Evolutionary conservation across 2,113 vertebrate genomes (phyloP), one percentile per base, ranked within the genome.

Genomic region (Microtus richardsoni): DNA sequence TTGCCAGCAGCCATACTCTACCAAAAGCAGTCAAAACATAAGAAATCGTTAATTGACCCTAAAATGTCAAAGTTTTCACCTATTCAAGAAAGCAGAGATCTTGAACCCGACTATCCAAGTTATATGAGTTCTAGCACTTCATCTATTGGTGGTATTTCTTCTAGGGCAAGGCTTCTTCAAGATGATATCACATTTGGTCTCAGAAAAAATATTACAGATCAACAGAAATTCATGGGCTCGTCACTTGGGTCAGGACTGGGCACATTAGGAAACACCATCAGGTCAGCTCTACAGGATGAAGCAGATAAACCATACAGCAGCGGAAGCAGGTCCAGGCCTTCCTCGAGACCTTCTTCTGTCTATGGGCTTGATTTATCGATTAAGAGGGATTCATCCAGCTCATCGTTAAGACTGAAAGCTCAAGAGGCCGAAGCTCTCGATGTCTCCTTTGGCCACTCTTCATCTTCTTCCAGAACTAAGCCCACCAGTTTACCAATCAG

Each of bases 141-240:
- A n/a, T 99, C 99, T 86, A 98, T 99, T 89, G 99, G 99, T 70
- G 99, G 99, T 93, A 99, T 99, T 95, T 99, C 99, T 95, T 98
- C 99, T 77, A 99, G 99, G 95, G 99, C 99, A 96, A 99, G 99
- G 94, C 98, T 99, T 93, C 99, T 99, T 97, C 99, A 99, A 98
- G 99, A 99, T 98, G 99, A 99, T 96, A 99, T 99, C 93, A 99
- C 99, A 70, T 99, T 99, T 99, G 99, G 99, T 79, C 98, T 99
- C 80, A 98, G 99, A 89, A 99, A 99, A 98, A 99, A 99, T 91
- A 99, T 99, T 96, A 99, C 99, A 74, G 99, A 99, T 96, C 99
- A 99, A 92, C 99, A 99, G 93, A 99, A 99, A 97, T 99, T 99
- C 96, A 98, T 99, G 95, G 99, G 99, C 19, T 98, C 99, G 75